Conservation (phyloP, 2,797 vertebrate species). For the Acomys russatus region DNA sequence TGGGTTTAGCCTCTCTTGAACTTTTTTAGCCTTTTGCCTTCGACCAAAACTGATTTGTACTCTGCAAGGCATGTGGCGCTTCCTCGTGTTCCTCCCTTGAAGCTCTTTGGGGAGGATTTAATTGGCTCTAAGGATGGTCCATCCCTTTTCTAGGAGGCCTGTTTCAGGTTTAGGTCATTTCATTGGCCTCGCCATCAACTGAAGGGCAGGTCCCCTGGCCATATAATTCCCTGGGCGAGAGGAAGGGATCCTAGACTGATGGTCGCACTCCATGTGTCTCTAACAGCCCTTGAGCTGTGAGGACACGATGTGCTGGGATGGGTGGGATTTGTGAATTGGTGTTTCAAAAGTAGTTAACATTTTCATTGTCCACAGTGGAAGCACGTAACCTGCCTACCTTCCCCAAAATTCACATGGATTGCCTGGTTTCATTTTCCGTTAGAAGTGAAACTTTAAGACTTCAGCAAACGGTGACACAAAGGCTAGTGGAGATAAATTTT, state of each 20-base stretch:
- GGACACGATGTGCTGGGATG: constrained; percentile 39
- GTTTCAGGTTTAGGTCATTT: constrained; percentile 81
- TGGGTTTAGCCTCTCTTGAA: constrained; percentile 67
- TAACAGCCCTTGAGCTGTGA: constrained; percentile 36
- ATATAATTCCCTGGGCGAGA: constrained; percentile 63
- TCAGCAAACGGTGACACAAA: neutral
- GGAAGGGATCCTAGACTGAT: constrained; percentile 40
- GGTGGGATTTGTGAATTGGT: neutral
- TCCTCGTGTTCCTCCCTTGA: constrained; percentile 49
- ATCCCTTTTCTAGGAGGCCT: constrained; percentile 67
- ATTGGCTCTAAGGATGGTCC: constrained; percentile 64
- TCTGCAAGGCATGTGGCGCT: neutral
- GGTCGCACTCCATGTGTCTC: constrained; percentile 39
- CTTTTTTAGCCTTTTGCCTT: constrained; percentile 68
- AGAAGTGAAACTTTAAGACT: constrained; percentile 39
- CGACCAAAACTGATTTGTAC: constrained; percentile 56
- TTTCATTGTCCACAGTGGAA: neutral
- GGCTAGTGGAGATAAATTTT: neutral
- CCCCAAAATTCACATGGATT: neutral
- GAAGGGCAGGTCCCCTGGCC: constrained; percentile 72
- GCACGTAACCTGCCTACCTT: neutral
- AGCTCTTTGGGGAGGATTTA: constrained; percentile 61
- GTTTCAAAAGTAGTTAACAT: constrained; percentile 15
- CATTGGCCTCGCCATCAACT: constrained; percentile 63
- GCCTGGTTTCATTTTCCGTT: neutral